Evolutionary conservation across 2,797 vertebrate genomes (phyloP), one percentile per base, ranked within the genome.

Genomic region (Danio albolineatus): DNA sequence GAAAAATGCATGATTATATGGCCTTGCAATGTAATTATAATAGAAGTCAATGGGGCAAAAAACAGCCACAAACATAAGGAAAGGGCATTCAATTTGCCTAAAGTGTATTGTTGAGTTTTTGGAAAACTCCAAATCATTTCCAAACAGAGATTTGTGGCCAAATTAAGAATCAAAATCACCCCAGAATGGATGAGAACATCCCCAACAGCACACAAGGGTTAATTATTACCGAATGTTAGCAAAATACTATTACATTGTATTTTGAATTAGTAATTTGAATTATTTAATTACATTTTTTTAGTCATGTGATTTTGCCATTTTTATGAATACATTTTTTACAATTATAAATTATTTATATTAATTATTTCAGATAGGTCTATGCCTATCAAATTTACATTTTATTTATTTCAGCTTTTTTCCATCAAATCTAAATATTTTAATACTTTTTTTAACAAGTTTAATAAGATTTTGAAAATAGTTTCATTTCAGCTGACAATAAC

Each of bases 401-500:
- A 28, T 48, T 66, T 48, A 46, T 9, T 21, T 66, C 7, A 66
- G 6, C 6, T 36, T 7, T 8, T 59, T 36, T 59, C 59, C 36
- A 7, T 17, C 1, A 8, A 53, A 28, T 28, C n/a, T 19, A 54
- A 53, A 54, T 17, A 54, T 19, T 54, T 54, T 9, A 17, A 54
- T 53, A 1, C 4, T 12, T 56, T 28, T 8, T 8, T 51, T 51
- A 51, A 51, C 13, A n/a, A n/a, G n/a, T n/a, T n/a, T n/a, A n/a
- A 48, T 14, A 12, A 60, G 28, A 60, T 57, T 5, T 14, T 7
- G 59, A 28, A 13, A 9, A n/a, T 7, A 4, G 17, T 54, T 19
- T 38, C 43, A 21, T 54, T 39, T 61, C 53, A 69, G 13, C 21
- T n/a, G 53, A n/a, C 17, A 57, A 72, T 62, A 19, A 70, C 16